Evolutionary conservation across 2,888 invertebrate species (phyloP), one percentile per base, ranked within the genome.

Genomic region (Shargacucullia verbasci): DNA sequence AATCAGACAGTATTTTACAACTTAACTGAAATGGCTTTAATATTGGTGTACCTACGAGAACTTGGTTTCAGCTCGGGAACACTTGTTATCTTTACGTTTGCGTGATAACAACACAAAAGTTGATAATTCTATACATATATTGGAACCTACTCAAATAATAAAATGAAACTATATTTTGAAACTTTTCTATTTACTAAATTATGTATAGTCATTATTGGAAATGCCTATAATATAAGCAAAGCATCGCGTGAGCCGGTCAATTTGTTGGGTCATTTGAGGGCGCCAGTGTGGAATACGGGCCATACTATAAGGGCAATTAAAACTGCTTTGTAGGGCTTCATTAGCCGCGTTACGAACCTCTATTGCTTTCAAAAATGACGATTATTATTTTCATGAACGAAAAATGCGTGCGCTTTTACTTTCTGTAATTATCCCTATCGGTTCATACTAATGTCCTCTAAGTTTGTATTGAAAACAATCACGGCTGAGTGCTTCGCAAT

Each of bases 231-330:
- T 74, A 72, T 66, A 71, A 84, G 81, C 78, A 73, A 83, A 83
- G 79, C 75, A 86, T 93, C 85, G 93, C 93, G 92, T 93, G 93
- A 81, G 84, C 81, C 83, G 84, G 86, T 90, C 90, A 93, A 92
- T 92, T 93, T 92, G 91, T 87, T 84, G 83, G 88, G 87, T 90
- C 90, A 89, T 89, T 92, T 87, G 86, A 83, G 85, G 85, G 87
- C 84, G 81, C 81, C 69, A 81, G 83, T 82, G 72, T 81, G 81
- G 87, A 86, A 88, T 89, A 89, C 86, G 91, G 90, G 89, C 83
- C 80, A 73, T 75, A 76, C 77, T 77, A 81, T 84, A 81, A 83
- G 80, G 85, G 88, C 89, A 91, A 92, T 92, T 92, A 91, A 91
- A 91, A 87, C 81, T 77, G 80, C 84, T 83, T 79, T 82, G 83